A percentile compares a stretch with the other conserved stretches of the same genome.
Conservation (phyloP, 2,888 invertebrate genomes). For the Blera fallax region DNA sequence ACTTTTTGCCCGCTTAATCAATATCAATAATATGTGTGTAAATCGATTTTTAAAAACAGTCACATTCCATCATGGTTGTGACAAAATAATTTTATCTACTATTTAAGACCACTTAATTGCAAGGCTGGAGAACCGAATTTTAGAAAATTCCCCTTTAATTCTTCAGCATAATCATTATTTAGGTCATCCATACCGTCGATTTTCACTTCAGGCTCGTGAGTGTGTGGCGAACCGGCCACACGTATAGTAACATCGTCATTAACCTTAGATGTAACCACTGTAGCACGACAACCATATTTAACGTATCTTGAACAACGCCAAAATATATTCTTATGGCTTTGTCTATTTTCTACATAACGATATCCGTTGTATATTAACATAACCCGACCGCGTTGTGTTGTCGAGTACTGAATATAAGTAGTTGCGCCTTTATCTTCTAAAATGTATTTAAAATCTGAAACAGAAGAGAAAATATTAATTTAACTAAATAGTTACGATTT, state of each 20-base stretch:
- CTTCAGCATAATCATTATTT: constrained; percentile 77
- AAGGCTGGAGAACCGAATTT: constrained; percentile 73
- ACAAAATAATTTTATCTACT: not conserved
- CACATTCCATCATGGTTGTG: not conserved
- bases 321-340: constrained; percentile 81
- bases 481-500: not conserved
- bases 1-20: not conserved
- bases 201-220: constrained; percentile 80
- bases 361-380: constrained; percentile 81
- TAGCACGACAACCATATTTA: constrained; percentile 81
- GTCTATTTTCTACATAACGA: constrained; percentile 81
- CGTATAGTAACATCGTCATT: constrained; percentile 78
- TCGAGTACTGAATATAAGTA: constrained; percentile 80
- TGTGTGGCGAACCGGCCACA: constrained; percentile 80
- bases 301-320: constrained; percentile 82
- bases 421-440: constrained; percentile 78
- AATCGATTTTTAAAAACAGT: not conserved
- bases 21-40: not conserved
- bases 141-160: constrained; percentile 75
- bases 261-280: constrained; percentile 80
- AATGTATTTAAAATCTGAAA: constrained; percentile 77
- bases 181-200: constrained; percentile 77
- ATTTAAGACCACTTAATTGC: constrained; percentile 74
- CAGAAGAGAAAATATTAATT: constrained; percentile 2
- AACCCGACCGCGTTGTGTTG: constrained; percentile 81